phyloP scores from a whole-genome alignment of 2,888 invertebrate species.

The Barypeithes pellucidus region DNA sequence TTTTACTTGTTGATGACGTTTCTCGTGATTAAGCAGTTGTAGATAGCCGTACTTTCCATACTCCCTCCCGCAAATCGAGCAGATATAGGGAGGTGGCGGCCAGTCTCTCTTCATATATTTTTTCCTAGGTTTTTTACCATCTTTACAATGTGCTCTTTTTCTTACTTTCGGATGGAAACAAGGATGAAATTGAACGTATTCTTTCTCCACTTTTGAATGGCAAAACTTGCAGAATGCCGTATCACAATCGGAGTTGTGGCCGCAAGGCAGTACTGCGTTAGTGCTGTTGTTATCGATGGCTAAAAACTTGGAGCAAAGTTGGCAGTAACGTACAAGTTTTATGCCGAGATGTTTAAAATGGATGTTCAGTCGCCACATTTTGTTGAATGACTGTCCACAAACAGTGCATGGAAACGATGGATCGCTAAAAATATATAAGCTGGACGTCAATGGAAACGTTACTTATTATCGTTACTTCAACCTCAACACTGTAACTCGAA shows the following conservation, averaged over 20 bases:
- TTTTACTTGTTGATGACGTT: constrained; percentile 20
- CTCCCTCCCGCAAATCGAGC: constrained; percentile 39
- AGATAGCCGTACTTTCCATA: constrained; percentile 39
- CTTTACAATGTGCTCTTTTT: background rate
- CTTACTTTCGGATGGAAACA: constrained; percentile 34
- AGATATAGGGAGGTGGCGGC: constrained; percentile 47
- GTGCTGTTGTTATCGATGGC: constrained; percentile 12
- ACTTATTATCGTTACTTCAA: background rate
- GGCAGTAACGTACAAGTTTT: constrained; percentile 25
- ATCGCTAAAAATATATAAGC: constrained; percentile 27
- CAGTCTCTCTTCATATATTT: constrained; percentile 34
- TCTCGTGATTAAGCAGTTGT: constrained; percentile 38
- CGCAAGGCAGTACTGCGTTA: constrained; percentile 17
- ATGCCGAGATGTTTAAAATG: constrained; percentile 36
- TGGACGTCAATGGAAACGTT: constrained; percentile 1
- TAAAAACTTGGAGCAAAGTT: constrained; percentile 18
- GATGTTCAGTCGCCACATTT: constrained; percentile 27
- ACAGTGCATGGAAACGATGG: constrained; percentile 29
- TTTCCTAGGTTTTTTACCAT: constrained; percentile 12
- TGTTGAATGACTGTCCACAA: constrained; percentile 38
- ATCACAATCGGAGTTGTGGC: constrained; percentile 23
- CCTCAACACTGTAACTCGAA: background rate
- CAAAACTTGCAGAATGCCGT: constrained; percentile 35
- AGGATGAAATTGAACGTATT: constrained; percentile 1
- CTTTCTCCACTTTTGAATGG: constrained; percentile 16